Evolutionary conservation across 2,888 invertebrate species (phyloP), one percentile per base, ranked within the genome.

Genomic region (Meandrusa payeni): DNA sequence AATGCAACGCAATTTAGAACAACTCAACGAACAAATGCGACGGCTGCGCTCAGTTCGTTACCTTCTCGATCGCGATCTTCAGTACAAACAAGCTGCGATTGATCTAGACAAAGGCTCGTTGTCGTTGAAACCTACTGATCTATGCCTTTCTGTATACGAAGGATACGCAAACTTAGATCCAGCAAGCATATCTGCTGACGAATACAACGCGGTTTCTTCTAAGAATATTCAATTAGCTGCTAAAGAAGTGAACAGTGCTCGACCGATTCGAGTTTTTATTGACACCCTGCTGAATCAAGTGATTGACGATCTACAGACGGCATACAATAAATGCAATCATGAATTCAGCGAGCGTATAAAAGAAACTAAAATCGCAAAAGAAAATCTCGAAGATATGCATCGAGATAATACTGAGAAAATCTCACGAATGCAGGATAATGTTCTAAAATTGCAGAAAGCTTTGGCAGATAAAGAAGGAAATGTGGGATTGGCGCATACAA

Each of bases 281-380:
- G 96, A 97, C 65, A 92, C 93, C 1, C 81, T 96, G 24, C 81
- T 97, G 4, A 94, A 94, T 61, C 94, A 96, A 83, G 91, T 94
- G 0, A 91, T 93, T 38, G 93, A 94, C 54, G 97, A 97, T 69
- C 89, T 97, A 63, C 90, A 90, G 75, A 89, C 89, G 40, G 95
- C 96, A 57, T 94, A 92, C 57, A 89, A 93, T 50, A 89, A 89
- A 32, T 95, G 95, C 5, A 95, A 97, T 62, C 91, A 93, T 41
- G 93, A 94, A 1, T 96, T 97, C 57, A 82, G 89, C 15, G 89
- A 90, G 24, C 89, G 97, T 43, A 95, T 97, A 47, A 90, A 90
- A 40, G 95, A 97, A 65, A 93, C 93, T 1, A 93, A 93, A 64
- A 91, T 92, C 47, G 89, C 93, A 0, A 97, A 97, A 82, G 90